Evolutionary conservation across 1,140 invertebrate species (phyloP).

Genomic region (Muscidifurax raptorellus): DNA sequence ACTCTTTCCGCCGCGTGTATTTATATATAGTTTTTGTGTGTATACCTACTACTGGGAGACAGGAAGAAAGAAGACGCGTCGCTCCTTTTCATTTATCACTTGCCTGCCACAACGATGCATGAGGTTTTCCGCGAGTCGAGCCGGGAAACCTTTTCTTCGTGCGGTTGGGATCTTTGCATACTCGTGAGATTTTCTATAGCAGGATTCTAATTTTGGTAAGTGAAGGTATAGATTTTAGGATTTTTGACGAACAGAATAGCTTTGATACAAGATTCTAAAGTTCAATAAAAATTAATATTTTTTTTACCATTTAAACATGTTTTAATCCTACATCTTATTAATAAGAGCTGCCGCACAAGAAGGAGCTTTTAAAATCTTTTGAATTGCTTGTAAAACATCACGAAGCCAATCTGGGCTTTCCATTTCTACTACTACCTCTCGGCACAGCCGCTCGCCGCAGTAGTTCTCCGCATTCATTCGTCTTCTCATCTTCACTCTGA

Average conservation of each 20-base stretch:
- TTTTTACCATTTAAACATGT: too few relatives aligned
- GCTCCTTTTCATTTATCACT: constrained; percentile 26
- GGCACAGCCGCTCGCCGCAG: too few relatives aligned
- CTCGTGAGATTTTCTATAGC: neutral
- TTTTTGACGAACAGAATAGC: too few relatives aligned
- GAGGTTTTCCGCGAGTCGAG: constrained; percentile 21
- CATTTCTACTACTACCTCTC: neutral
- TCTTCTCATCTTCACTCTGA: constrained; percentile 11
- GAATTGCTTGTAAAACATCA: neutral
- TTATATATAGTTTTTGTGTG: neutral
- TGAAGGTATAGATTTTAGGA: too few relatives aligned
- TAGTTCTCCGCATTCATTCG: neutral
- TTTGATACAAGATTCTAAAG: too few relatives aligned
- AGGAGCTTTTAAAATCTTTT: neutral
- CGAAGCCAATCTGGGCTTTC: neutral
- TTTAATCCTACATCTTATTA: too few relatives aligned
- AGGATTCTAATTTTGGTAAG: too few relatives aligned
- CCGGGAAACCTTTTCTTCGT: constrained; percentile 1
- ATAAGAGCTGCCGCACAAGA: too few relatives aligned
- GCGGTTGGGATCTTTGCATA: neutral
- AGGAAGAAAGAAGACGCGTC: neutral
- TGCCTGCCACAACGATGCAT: constrained; percentile 25
- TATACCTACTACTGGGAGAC: neutral
- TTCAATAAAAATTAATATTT: too few relatives aligned
- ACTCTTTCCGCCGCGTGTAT: neutral